Conservation (phyloP, 1,140 invertebrate genomes). For the Melipona quadrifasciata region DNA sequence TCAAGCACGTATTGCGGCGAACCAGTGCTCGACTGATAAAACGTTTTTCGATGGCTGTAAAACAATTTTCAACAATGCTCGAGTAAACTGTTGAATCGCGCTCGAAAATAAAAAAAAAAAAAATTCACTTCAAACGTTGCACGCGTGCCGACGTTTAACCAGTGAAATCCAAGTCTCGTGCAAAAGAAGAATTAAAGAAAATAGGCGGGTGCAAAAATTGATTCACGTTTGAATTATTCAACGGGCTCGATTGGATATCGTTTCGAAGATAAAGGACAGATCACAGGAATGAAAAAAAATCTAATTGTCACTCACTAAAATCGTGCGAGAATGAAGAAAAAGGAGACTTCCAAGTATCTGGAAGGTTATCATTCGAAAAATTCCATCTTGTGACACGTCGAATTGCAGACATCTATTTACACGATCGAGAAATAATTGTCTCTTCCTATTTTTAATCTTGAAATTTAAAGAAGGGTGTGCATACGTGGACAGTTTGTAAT, state of each 20-base stretch:
- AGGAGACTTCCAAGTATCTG: too few relatives aligned
- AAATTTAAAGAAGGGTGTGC: too few relatives aligned
- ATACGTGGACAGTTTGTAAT: too few relatives aligned
- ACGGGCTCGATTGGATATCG: slow-evolving; percentile 47
- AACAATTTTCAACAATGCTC: background rate
- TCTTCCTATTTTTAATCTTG: too few relatives aligned
- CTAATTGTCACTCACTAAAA: slow-evolving; percentile 17
- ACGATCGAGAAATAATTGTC: too few relatives aligned
- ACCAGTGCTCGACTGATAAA: slow-evolving; percentile 1
- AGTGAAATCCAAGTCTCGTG: background rate
- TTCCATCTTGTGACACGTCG: background rate
- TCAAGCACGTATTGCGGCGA: background rate
- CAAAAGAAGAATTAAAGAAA: background rate
- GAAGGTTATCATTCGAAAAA: background rate
- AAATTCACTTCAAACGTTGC: background rate
- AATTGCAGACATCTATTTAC: too few relatives aligned
- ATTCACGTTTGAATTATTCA: slow-evolving; percentile 32
- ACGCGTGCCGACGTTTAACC: too few relatives aligned
- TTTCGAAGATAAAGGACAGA: slow-evolving; percentile 52
- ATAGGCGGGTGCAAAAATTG: background rate
- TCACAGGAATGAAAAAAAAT: slow-evolving; percentile 58
- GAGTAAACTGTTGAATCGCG: background rate
- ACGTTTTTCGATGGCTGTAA: background rate
- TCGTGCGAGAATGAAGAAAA: slow-evolving; percentile 13
- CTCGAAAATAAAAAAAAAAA: background rate